Evolutionary conservation across 2,113 vertebrate species (phyloP).

Genomic region (Willisornis vidua): DNA sequence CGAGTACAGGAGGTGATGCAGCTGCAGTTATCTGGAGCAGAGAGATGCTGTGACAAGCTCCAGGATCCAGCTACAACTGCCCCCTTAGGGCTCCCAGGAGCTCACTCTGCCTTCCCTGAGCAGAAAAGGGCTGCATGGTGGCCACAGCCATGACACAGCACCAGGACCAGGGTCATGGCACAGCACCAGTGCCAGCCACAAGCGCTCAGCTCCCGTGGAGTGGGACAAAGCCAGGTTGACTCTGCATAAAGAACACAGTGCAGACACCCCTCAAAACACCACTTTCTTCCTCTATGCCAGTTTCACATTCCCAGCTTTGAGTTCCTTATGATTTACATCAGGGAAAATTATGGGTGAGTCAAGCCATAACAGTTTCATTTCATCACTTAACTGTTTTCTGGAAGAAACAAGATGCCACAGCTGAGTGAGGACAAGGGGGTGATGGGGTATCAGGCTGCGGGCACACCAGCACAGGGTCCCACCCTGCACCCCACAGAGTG

Average conservation of each 20-base stretch:
- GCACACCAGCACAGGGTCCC: not conserved
- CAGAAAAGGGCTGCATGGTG: not conserved
- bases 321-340: not conserved
- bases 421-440: not conserved
- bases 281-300: not conserved
- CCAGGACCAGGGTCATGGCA: not conserved
- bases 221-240: not conserved
- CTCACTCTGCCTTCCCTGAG: not conserved
- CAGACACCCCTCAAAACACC: accelerated
- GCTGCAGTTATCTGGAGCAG: not conserved
- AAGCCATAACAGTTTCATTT: not conserved
- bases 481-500: not conserved
- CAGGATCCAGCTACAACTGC: accelerated
- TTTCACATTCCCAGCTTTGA: accelerated
- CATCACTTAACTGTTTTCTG: not conserved
- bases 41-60: not conserved
- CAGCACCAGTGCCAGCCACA: not conserved
- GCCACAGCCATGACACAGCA: not conserved
- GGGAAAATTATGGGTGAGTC: not conserved
- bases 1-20: accelerated
- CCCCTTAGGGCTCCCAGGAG: not conserved
- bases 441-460: not conserved
- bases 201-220: accelerated
- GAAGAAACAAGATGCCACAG: not conserved
- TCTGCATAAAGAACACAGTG: accelerated